phyloP scores from a whole-genome alignment of 1,140 invertebrate species.

The Gonioctena quinquepunctata region DNA sequence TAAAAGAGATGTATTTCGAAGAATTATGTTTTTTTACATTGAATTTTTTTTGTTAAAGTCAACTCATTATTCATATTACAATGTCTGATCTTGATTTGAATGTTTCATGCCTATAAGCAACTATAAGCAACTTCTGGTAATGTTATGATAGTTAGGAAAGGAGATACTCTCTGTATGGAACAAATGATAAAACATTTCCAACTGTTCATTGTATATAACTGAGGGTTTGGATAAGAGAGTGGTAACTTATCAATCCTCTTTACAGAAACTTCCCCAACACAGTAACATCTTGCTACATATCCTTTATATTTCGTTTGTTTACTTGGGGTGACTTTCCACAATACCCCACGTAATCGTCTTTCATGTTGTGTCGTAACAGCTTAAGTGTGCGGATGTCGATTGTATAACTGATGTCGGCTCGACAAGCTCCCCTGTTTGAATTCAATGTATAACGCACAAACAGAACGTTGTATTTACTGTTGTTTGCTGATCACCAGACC shows the following conservation, averaged over 20 bases:
- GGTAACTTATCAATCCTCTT: not conserved
- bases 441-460: not conserved
- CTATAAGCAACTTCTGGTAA: too few species aligned
- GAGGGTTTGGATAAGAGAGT: too few species aligned
- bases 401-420: not conserved
- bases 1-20: too few species aligned
- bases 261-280: not conserved
- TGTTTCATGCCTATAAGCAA: too few species aligned
- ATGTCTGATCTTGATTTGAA: too few species aligned
- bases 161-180: too few species aligned
- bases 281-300: not conserved
- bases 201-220: too few species aligned
- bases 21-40: too few species aligned
- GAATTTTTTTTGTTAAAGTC: too few species aligned
- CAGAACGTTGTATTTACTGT: not conserved
- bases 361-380: not conserved
- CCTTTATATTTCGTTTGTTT: not conserved
- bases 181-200: too few species aligned
- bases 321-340: not conserved
- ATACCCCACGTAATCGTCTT: not conserved
- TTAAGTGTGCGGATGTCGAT: not conserved
- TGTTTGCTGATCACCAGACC: not conserved
- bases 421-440: not conserved
- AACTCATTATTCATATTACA: too few species aligned
- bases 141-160: too few species aligned